Evolutionary conservation across 2,888 invertebrate species (phyloP).

Genomic region (Ormyrus labotus): DNA sequence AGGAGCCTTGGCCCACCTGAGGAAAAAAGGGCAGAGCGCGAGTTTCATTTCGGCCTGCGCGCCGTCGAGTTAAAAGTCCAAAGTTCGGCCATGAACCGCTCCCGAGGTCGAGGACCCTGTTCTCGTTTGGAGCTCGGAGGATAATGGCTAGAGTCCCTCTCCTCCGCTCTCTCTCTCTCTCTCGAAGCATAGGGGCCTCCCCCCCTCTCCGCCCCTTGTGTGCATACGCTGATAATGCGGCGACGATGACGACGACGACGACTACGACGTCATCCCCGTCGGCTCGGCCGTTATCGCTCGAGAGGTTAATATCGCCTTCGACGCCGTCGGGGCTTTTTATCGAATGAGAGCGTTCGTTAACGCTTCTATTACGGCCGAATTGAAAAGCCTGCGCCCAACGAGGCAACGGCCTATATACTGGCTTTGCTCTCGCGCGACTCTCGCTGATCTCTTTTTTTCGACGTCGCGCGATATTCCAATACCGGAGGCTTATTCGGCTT

Average conservation of each 20-base stretch:
- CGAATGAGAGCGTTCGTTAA: conserved; percentile 10
- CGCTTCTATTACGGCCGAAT: neutral
- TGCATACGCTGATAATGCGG: conserved; percentile 19
- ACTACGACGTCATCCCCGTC: conserved; percentile 4
- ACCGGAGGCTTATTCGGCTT: no score
- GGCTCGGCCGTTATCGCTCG: conserved; percentile 14
- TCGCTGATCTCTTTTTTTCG: no score
- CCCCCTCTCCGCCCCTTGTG: neutral
- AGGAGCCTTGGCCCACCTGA: no score
- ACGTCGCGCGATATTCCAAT: no score
- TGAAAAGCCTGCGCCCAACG: neutral
- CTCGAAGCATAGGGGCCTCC: neutral
- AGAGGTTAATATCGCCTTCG: conserved; percentile 10
- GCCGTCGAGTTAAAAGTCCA: neutral
- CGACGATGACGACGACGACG: neutral
- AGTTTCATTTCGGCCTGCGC: no score
- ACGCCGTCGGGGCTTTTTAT: neutral
- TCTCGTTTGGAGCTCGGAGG: conserved; percentile 42
- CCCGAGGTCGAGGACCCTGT: conserved; percentile 47
- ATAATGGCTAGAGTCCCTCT: conserved; percentile 39
- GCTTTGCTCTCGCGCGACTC: no score
- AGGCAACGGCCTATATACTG: no score
- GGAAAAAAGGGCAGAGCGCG: no score
- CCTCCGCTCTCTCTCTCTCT: neutral
- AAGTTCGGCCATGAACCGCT: conserved; percentile 38